These are phyloP conservation scores for Trachythela sp. DNA, from an alignment of 64 coral and sea anemone genomes.

Conservation along the genomic window DNA sequence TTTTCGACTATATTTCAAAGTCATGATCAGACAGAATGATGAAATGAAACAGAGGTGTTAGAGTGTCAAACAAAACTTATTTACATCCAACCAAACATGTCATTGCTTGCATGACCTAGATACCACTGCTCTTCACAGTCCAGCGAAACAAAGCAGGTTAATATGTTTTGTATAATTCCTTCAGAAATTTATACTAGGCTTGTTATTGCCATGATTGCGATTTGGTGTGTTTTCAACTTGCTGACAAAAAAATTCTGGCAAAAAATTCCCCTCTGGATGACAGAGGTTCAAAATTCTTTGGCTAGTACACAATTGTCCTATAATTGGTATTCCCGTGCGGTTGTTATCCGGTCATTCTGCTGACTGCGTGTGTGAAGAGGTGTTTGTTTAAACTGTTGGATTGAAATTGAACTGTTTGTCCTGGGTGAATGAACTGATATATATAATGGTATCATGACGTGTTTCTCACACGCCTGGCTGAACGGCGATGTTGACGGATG, in stretches of 20 bases:
- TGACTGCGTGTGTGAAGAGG: too few relatives aligned
- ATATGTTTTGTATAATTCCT: constrained; percentile 6
- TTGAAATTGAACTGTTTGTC: too few relatives aligned
- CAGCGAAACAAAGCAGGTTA: neutral
- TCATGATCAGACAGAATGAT: too few relatives aligned
- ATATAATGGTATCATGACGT: too few relatives aligned
- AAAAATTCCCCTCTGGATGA: constrained; percentile 12
- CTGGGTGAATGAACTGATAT: neutral
- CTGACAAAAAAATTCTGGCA: neutral
- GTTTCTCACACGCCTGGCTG: too few relatives aligned
- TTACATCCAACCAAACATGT: too few relatives aligned
- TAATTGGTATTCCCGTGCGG: too few relatives aligned
- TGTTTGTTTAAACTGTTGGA: neutral
- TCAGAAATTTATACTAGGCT: neutral
- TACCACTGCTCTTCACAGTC: neutral
- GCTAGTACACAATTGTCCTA: neutral
- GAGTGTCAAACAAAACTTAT: too few relatives aligned
- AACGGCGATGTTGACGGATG: too few relatives aligned
- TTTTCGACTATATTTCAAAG: too few relatives aligned
- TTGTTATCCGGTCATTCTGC: too few relatives aligned
- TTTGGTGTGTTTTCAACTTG: neutral
- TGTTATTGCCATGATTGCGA: neutral
- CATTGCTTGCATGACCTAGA: neutral
- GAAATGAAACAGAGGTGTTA: too few relatives aligned
- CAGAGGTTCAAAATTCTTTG: constrained; percentile 1